Conservation (phyloP, 2,113 vertebrate species). For the Scomber colias region DNA sequence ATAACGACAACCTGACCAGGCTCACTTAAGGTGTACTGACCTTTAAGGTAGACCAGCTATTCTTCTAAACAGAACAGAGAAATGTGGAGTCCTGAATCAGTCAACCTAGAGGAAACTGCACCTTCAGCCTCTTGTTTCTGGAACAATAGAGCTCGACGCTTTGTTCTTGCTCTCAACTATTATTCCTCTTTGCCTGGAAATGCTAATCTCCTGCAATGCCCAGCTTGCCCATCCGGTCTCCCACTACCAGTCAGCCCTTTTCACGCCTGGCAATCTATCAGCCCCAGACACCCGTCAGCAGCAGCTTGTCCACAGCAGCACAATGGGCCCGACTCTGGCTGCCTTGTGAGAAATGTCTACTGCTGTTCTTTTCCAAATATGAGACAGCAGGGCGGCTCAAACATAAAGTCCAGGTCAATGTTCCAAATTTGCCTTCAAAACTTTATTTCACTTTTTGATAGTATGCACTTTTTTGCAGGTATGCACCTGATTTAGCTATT, state of each 20-base stretch:
- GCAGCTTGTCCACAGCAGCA: slow-evolving; percentile 19
- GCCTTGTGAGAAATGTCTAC: slow-evolving; percentile 36
- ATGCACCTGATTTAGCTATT: background rate
- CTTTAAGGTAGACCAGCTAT: too few relatives aligned
- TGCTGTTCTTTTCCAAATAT: slow-evolving; percentile 17
- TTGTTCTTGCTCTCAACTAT: slow-evolving; percentile 31
- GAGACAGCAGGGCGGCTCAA: background rate
- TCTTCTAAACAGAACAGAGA: too few relatives aligned
- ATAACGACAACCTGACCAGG: too few relatives aligned
- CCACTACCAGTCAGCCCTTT: slow-evolving; percentile 44
- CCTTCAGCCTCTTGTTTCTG: slow-evolving; percentile 14
- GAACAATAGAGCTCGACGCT: slow-evolving; percentile 38
- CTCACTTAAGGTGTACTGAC: too few relatives aligned
- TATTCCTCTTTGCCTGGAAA: slow-evolving; percentile 42
- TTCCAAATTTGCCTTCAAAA: background rate
- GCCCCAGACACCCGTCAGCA: slow-evolving; percentile 50
- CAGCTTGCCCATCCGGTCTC: slow-evolving; percentile 49
- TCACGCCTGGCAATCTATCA: slow-evolving; percentile 60
- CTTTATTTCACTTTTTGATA: background rate
- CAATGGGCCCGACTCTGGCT: slow-evolving; percentile 18
- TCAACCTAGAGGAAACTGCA: too few relatives aligned
- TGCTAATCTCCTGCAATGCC: slow-evolving; percentile 52
- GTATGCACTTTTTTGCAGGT: background rate
- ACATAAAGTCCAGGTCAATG: background rate
- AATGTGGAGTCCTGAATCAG: too few relatives aligned